Conservation (phyloP, 2,113 vertebrate species). For the Bungarus multicinctus region DNA sequence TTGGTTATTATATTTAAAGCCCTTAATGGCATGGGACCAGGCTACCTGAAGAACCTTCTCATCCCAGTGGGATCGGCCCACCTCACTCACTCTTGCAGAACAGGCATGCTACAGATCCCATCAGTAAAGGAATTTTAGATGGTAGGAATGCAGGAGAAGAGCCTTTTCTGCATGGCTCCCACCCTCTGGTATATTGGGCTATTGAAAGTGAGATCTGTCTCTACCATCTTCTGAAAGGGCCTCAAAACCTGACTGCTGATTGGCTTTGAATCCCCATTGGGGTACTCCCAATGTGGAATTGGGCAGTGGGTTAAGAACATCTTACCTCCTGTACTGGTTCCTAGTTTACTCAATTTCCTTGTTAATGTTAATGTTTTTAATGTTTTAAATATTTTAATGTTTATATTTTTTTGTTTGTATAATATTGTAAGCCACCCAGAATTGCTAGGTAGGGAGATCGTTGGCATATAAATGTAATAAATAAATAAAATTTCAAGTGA, state of each 20-base stretch:
- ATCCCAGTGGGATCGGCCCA: neutral
- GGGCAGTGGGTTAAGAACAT: neutral
- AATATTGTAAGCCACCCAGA: neutral
- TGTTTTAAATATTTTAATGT: neutral
- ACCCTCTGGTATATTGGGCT: neutral
- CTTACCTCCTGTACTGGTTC: neutral
- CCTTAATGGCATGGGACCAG: neutral
- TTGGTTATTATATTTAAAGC: neutral
- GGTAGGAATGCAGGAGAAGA: neutral
- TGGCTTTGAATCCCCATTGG: neutral
- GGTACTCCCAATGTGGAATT: neutral
- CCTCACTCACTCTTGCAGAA: neutral
- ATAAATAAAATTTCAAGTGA: neutral
- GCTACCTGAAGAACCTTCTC: neutral
- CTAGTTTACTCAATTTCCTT: neutral
- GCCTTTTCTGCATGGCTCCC: neutral
- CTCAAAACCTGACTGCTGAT: neutral
- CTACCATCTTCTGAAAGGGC: neutral
- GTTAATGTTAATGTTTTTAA: neutral
- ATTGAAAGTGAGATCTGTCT: neutral
- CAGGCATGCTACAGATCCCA: neutral
- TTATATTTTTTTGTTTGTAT: neutral
- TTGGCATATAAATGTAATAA: neutral
- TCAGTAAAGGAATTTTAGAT: neutral
- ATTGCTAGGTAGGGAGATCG: rapidly evolving